phyloP scores from a whole-genome alignment of 2,113 vertebrate species.

The Terrapene triunguis region DNA sequence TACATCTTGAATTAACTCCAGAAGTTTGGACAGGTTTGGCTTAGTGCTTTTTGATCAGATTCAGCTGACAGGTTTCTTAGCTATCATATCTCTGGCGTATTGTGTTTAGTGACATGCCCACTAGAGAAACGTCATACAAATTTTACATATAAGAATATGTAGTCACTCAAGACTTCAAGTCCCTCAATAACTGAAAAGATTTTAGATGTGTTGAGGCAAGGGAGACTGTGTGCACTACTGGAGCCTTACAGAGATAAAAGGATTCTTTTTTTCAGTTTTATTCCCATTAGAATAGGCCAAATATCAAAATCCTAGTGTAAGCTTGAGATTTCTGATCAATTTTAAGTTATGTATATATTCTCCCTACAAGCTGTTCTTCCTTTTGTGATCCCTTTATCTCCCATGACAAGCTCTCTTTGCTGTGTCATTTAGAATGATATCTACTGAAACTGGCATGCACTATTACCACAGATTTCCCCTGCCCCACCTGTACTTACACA shows the following conservation, averaged over 20 bases:
- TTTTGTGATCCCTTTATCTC: neutral
- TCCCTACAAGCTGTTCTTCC: neutral
- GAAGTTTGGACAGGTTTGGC: neutral
- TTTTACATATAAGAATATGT: constrained; percentile 48
- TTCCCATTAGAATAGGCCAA: neutral
- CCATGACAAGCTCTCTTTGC: neutral
- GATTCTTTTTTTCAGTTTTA: neutral
- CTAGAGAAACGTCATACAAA: neutral
- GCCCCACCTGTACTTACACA: neutral
- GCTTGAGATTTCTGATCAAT: neutral
- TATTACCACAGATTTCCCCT: neutral
- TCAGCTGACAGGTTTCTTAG: constrained; percentile 14
- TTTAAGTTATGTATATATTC: constrained; percentile 12
- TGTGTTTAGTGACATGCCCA: neutral
- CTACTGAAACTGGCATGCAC: neutral
- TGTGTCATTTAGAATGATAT: neutral
- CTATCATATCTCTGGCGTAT: neutral
- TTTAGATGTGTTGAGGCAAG: constrained; percentile 21
- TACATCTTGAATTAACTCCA: neutral
- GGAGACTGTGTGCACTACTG: neutral
- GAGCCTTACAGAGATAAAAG: constrained; percentile 27
- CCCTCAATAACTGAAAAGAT: constrained; percentile 22
- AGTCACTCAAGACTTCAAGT: constrained; percentile 40
- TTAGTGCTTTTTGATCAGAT: constrained; percentile 32
- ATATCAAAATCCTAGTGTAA: neutral